Base-by-base conservation (phyloP, 2,113 vertebrate species). In the Hippocampus mohnikei region DNA sequence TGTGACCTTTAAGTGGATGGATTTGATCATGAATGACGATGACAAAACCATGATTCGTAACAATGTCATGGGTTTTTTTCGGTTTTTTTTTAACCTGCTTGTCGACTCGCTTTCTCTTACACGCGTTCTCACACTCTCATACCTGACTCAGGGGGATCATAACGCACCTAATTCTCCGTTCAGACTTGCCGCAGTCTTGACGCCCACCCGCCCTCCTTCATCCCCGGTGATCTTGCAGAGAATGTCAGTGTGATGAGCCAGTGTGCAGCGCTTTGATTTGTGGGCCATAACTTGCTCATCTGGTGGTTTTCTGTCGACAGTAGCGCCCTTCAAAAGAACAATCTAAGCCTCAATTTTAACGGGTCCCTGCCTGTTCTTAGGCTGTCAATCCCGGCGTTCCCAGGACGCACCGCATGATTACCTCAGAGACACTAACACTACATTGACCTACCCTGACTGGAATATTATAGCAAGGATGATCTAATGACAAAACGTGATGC, bases 231-330 rank as follows among this genome's bases (percentile, higher is more conserved):
- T 41, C 67, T 53, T 7, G 4, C 65, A 16, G 46, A 58, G 63
- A 44, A 67, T 77, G 79, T 69, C 72, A 50, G 63, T 46, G 21
- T 71, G 78, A 76, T 75, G 69, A 80, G 66, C 33, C 58, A 23
- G 74, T 75, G 21, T 8, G 3, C 4, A 0, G 33, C 21, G 62
- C 70, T 88, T 55, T 75, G 72, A 80, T 78, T 79, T 81, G 78
- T 74, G 23, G 75, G 64, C 40, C 52, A 73, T 27, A 78, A 73
- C 69, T 68, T 5, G 9, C 71, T 81, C 71, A 73, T 76, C 58
- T 42, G 74, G 56, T 42, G 33, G 25, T 76, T 72, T 63, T 21
- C 48, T 25, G 59, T 74, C 23, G 12, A 77, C 72, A 29, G 23
- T 66, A 40, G 76, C 55, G 48, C 59, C 20, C 62, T 41, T 61